Conservation (phyloP, 2,888 invertebrate genomes). For the Diachrysia chrysitis region DNA sequence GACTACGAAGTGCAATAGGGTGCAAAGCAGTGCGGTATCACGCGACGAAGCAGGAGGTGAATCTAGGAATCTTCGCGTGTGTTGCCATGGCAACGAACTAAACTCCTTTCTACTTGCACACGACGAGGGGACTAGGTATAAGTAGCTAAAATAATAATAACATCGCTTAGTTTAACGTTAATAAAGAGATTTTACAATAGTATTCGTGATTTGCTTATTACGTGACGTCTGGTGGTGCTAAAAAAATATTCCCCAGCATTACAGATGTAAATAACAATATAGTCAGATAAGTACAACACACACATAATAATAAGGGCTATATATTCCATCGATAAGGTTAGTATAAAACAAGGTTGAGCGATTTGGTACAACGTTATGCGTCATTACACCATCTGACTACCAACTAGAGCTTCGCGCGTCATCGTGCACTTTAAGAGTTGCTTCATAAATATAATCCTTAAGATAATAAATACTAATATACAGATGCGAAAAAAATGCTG, state of each 20-base stretch:
- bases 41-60: conserved; percentile 91
- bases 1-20: conserved; percentile 78
- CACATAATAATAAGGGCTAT: neutral
- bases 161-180: conserved; percentile 1
- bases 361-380: neutral
- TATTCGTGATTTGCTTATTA: no score
- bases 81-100: conserved; percentile 90
- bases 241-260: neutral
- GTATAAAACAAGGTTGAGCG: neutral
- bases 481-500: neutral
- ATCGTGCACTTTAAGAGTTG: neutral
- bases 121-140: conserved; percentile 75
- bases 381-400: neutral
- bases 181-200: no score
- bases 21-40: conserved; percentile 89
- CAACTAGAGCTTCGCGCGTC: neutral
- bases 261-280: neutral
- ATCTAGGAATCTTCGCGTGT: conserved; percentile 89
- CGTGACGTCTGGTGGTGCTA: neutral
- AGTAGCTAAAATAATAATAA: conserved; percentile 74
- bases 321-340: neutral
- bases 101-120: conserved; percentile 71
- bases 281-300: conserved; percentile 3
- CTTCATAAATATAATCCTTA: neutral
- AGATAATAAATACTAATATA: neutral